A percentile compares a stretch with the other conserved stretches of the same genome.
Evolutionary conservation across 1,140 invertebrate species (phyloP).

Genomic region (Ceratoteleas bidentatus): DNA sequence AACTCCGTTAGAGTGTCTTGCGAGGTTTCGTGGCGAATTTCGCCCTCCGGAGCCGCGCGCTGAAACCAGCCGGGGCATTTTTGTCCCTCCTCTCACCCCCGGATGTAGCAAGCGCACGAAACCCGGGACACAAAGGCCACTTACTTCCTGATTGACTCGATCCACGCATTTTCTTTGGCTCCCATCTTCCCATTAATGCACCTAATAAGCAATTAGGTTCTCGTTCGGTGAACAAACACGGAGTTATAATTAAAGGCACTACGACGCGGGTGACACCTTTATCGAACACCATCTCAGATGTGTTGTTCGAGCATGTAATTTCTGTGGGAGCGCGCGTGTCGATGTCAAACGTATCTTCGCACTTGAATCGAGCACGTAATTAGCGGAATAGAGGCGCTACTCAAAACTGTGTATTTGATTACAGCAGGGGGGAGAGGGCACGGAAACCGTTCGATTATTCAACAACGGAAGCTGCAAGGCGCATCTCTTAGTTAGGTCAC

Average conservation of each 20-base stretch:
- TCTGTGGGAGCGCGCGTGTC: slow-evolving; percentile 24
- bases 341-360: slow-evolving; percentile 42
- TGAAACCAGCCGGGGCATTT: background rate
- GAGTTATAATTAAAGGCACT: slow-evolving; percentile 48
- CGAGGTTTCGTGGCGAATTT: background rate
- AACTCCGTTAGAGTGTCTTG: too few relatives aligned
- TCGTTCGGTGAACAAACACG: slow-evolving; percentile 50
- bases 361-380: slow-evolving; percentile 38
- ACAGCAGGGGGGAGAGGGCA: too few relatives aligned
- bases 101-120: too few relatives aligned
- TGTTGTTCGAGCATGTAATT: slow-evolving; percentile 32
- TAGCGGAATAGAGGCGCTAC: slow-evolving; percentile 24
- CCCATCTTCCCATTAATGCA: slow-evolving; percentile 43
- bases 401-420: slow-evolving; percentile 56
- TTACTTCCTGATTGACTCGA: slow-evolving; percentile 33
- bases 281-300: slow-evolving; percentile 45
- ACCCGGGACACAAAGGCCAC: slow-evolving; percentile 11
- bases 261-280: slow-evolving; percentile 20
- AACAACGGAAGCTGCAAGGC: background rate
- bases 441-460: slow-evolving; percentile 39
- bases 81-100: background rate
- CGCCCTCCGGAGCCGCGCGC: background rate
- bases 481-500: slow-evolving; percentile 59
- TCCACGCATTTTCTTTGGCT: slow-evolving; percentile 21
- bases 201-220: slow-evolving; percentile 60